These are phyloP conservation scores for Phortica magna DNA, from an alignment of 2,888 invertebrate species.

Conservation along the genomic window DNA sequence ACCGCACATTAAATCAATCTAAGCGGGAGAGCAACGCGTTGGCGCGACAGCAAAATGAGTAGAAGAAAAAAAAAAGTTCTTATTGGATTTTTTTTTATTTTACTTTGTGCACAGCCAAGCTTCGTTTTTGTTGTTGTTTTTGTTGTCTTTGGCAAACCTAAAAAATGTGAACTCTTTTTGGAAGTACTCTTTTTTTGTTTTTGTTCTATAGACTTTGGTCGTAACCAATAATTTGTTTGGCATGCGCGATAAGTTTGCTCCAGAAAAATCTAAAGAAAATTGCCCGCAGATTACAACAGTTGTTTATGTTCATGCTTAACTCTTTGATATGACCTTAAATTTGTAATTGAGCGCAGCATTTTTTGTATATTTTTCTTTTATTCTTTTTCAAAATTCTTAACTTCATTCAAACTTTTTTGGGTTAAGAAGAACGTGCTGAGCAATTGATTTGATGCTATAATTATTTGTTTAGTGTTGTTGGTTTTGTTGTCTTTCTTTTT, in stretches of 20 bases:
- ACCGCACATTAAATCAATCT: slow-evolving; percentile 1
- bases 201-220: background rate
- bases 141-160: background rate
- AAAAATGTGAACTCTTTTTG: background rate
- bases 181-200: background rate
- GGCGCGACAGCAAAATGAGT: background rate
- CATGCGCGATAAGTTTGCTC: slow-evolving; percentile 12
- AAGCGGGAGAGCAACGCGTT: background rate
- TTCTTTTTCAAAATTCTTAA: background rate
- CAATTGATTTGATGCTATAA: no score
- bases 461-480: no score
- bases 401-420: no score
- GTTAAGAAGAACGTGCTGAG: no score
- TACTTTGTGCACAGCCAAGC: background rate
- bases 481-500: no score
- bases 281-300: background rate
- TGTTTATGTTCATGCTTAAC: background rate
- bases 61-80: no score
- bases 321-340: background rate
- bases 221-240: slow-evolving; percentile 22
- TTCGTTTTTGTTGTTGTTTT: background rate
- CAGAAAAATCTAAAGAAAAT: background rate
- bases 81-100: background rate
- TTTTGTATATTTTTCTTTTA: background rate
- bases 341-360: background rate